Evolutionary conservation across 2,113 vertebrate genomes (phyloP), one percentile per base, ranked within the genome.

Genomic region (Chrysemys picta): DNA sequence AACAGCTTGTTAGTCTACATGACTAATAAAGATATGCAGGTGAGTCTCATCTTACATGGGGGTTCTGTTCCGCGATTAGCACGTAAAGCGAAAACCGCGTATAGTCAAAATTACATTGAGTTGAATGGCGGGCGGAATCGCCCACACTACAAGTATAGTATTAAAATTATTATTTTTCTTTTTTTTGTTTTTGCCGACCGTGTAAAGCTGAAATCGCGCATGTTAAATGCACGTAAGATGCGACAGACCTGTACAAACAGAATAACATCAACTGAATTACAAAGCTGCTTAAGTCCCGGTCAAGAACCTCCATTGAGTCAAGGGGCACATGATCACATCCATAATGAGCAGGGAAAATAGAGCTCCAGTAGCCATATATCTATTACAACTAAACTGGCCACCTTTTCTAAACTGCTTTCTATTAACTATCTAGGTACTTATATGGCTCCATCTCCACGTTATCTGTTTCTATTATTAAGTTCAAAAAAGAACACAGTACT

Each of bases 1-100:
- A 69, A 59, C 9, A 31, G 47, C 69, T 50, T 56, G 35, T 6
- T 3, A n/a, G 10, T 3, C 0, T 1, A 3, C 1, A 0, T 0
- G 5, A 47, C 5, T 24, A 5, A 62, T 17, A 29, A 11, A 85
- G 4, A 21, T 0, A 13, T 1, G 0, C 45, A 45, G 45, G 45
- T 45, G 45, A 45, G 45, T 45, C 45, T 45, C 45, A 45, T 45
- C 45, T 45, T 45, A 45, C 45, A 2, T 6, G 5, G 45, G 45
- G 45, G 45, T 45, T 45, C 45, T 45, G 45, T 45, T 45, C 45
- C 6, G 45, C 45, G 45, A 6, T 45, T 45, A 45, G 5, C 45
- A 5, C 6, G 45, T 45, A 45, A 45, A 45, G 45, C 6, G 45
- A 45, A 45, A 45, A 45, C 45, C 45, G 45, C 6, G 45, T 45